Evolutionary conservation across 2,888 invertebrate species (phyloP).

Genomic region (Diaprepes abbreviatus): DNA sequence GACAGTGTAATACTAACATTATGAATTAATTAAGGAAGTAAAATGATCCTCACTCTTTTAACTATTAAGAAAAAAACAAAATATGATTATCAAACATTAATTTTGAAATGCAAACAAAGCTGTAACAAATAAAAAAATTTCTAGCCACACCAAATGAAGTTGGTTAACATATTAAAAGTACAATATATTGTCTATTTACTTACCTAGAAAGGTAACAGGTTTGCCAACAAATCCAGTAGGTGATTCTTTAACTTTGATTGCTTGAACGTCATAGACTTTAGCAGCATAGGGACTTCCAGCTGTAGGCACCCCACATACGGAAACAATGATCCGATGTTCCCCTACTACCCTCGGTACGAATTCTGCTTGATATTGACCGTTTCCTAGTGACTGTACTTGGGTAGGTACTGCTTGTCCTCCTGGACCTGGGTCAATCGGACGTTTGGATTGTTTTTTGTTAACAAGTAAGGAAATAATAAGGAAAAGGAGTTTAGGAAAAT

Average conservation of each 20-base stretch:
- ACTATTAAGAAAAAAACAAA: no score
- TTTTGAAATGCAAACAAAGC: no score
- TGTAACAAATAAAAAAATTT: no score
- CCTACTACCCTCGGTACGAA: slow-evolving; percentile 93
- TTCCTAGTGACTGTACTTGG: slow-evolving; percentile 87
- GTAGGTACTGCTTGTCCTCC: slow-evolving; percentile 92
- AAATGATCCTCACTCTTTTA: no score
- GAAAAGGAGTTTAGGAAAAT: not conserved
- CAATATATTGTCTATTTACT: no score
- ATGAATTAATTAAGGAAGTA: no score
- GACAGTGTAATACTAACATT: no score
- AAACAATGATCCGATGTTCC: slow-evolving; percentile 91
- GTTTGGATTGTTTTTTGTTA: not conserved
- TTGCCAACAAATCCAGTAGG: slow-evolving; percentile 90
- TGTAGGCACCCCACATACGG: slow-evolving; percentile 84
- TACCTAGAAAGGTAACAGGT: slow-evolving; percentile 91
- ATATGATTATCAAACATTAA: no score
- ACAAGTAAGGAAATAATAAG: not conserved
- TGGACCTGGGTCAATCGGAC: slow-evolving; percentile 76
- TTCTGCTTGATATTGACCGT: slow-evolving; percentile 88
- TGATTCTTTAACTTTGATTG: slow-evolving; percentile 94
- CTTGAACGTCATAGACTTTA: slow-evolving; percentile 94
- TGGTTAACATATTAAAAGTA: no score
- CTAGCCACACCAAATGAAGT: no score
- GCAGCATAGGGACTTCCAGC: slow-evolving; percentile 95